phyloP scores from a whole-genome alignment of 2,113 vertebrate species.

The Varanus salvator region DNA sequence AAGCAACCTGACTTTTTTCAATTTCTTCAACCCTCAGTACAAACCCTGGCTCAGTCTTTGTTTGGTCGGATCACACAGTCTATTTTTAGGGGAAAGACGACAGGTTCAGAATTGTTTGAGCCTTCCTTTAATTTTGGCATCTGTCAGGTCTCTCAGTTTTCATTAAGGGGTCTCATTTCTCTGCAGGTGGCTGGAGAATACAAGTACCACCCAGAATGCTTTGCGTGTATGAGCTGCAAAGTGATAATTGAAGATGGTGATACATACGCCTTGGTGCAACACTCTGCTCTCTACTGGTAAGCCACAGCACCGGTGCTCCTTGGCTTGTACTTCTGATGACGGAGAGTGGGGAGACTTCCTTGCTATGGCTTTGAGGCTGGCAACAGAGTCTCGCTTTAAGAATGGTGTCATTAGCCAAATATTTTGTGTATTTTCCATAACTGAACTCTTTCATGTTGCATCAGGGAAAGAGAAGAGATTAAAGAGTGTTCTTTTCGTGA shows the following conservation, averaged over 20 bases:
- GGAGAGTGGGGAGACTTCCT: not conserved
- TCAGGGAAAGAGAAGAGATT: too few species aligned
- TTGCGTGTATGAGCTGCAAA: conserved; percentile 93
- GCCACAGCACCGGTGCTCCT: not conserved
- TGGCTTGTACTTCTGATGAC: not conserved
- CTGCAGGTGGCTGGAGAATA: conserved; percentile 94
- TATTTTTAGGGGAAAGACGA: not conserved
- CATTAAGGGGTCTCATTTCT: conserved; percentile 51
- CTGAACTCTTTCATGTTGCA: too few species aligned
- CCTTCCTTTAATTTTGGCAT: not conserved
- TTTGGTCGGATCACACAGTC: not conserved
- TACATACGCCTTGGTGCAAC: conserved; percentile 92
- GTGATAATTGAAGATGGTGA: conserved; percentile 95
- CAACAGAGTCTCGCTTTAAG: not conserved
- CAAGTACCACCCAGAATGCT: conserved; percentile 98
- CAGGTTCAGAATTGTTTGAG: not conserved
- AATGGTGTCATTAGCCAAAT: not conserved
- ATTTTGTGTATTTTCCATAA: too few species aligned
- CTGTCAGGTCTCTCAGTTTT: not conserved
- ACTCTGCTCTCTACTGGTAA: conserved; percentile 95
- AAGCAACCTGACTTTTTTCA: too few species aligned
- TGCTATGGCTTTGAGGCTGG: not conserved
- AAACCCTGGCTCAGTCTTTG: not conserved
- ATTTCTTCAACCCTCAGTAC: not conserved
- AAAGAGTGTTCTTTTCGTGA: too few species aligned